Conservation (phyloP, 1,140 invertebrate genomes). For the Polypedilum vanderplanki region DNA sequence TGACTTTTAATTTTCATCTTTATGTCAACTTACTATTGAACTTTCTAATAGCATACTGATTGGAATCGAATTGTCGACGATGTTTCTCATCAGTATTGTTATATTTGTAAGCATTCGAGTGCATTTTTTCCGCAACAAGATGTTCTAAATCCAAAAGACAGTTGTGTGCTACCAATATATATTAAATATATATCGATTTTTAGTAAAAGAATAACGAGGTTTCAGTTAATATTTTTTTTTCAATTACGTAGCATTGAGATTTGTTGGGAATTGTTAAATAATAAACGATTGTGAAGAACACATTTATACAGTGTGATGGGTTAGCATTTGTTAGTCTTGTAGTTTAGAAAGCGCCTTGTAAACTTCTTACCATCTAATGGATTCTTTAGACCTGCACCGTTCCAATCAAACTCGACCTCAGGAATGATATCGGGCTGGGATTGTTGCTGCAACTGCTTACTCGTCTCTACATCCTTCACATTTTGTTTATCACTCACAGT, state of each 20-base stretch:
- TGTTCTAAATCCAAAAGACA: conserved; percentile 25
- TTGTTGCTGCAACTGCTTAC: neutral
- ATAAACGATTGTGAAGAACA: too few relatives aligned
- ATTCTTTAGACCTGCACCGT: neutral
- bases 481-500: neutral
- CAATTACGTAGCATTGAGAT: too few relatives aligned
- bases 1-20: too few relatives aligned
- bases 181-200: too few relatives aligned
- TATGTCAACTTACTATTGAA: conserved; percentile 1
- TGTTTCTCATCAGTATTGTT: conserved; percentile 8
- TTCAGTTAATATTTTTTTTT: too few relatives aligned
- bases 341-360: too few relatives aligned
- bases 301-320: too few relatives aligned
- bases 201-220: too few relatives aligned
- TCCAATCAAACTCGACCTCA: conserved; percentile 16
- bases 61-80: conserved; percentile 9
- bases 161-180: conserved; percentile 21
- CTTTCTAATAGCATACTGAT: conserved; percentile 7
- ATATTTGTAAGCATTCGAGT: neutral
- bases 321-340: too few relatives aligned
- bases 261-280: too few relatives aligned
- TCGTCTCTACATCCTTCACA: neutral
- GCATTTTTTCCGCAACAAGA: neutral
- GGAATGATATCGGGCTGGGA: neutral
- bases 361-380: conserved; percentile 1